Conservation (phyloP, 2,113 vertebrate genomes). For the Pterocles orientalis region DNA sequence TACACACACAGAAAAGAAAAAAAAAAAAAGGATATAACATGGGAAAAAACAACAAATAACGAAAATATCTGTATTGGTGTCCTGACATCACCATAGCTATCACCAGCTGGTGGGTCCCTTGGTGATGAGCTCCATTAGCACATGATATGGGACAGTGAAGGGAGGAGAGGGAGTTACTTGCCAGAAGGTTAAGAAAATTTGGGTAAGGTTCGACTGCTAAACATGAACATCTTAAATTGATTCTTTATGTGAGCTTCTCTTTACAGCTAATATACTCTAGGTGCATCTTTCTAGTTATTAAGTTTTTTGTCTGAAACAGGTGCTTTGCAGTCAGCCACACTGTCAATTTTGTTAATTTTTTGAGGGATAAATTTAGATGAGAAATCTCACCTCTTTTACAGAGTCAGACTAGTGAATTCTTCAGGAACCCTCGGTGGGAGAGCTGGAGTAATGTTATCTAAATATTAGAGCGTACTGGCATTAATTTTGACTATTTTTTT, state of each 20-base stretch:
- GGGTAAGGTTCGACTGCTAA: background rate
- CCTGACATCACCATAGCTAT: background rate
- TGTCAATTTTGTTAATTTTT: background rate
- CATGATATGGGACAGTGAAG: background rate
- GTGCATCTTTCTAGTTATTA: background rate
- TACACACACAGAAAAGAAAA: background rate
- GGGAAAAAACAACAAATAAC: background rate
- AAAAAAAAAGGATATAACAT: background rate
- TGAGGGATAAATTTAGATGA: background rate
- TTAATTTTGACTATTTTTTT: background rate
- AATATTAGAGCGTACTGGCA: background rate
- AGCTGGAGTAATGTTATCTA: background rate
- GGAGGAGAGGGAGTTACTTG: background rate
- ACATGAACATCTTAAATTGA: background rate
- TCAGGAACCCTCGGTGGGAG: background rate
- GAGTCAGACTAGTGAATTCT: background rate
- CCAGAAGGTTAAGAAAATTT: background rate
- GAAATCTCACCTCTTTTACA: background rate
- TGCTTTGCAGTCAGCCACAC: background rate
- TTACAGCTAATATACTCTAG: background rate
- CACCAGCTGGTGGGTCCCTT: rapidly evolving
- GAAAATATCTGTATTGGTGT: background rate
- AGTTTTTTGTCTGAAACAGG: background rate
- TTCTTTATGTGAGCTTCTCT: background rate
- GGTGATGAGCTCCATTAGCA: background rate